Evolutionary conservation across 2,113 vertebrate species (phyloP).

Genomic region (Eublepharis macularius): DNA sequence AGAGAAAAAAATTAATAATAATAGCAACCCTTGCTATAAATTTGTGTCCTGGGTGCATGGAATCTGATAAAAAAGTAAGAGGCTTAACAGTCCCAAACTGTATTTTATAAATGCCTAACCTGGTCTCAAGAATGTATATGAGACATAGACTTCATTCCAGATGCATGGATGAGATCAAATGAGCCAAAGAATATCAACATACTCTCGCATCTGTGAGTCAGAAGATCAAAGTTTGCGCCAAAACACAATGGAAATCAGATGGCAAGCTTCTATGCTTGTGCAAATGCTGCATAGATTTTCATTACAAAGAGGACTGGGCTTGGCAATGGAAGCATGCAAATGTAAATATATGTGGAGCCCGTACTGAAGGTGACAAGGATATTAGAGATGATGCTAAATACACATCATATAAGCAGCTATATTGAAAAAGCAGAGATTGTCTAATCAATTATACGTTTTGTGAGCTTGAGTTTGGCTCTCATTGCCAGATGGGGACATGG

Average conservation of each 20-base stretch:
- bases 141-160: constrained; percentile 27
- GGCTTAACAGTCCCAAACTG: constrained; percentile 36
- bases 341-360: constrained; percentile 27
- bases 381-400: constrained; percentile 30
- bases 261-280: constrained; percentile 27
- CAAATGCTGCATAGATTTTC: constrained; percentile 33
- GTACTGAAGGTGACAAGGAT: constrained; percentile 19
- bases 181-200: constrained; percentile 40
- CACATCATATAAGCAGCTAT: constrained; percentile 17
- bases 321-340: not conserved
- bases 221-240: constrained; percentile 37
- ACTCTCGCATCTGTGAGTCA: constrained; percentile 32
- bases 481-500: not conserved
- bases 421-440: not conserved
- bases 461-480: not conserved
- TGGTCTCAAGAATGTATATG: constrained; percentile 41
- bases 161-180: constrained; percentile 30
- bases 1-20: constrained; percentile 24
- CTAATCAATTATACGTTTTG: constrained; percentile 19
- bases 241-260: constrained; percentile 40
- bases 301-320: constrained; percentile 8
- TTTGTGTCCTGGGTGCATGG: constrained; percentile 6
- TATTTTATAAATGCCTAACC: constrained; percentile 40
- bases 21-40: constrained; percentile 11
- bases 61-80: constrained; percentile 43